These are phyloP conservation scores for Ciona savignyi DNA, from an alignment of 23 tunicate species.

Conservation along the genomic window DNA sequence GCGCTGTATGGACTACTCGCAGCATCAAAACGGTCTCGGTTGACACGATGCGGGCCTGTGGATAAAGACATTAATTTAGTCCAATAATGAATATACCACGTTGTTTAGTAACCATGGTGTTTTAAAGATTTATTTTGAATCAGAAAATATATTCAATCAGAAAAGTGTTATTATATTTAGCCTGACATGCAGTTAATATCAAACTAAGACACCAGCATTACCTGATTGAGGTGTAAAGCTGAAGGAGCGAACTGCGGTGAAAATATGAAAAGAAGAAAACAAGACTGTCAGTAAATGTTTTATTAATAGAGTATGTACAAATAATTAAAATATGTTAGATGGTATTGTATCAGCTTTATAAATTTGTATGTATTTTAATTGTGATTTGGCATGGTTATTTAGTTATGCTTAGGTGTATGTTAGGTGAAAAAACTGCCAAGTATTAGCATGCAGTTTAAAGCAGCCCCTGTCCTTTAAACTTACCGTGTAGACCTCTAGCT, in stretches of 20 bases:
- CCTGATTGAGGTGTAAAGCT: slow-evolving; percentile 76
- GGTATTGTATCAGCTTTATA: too few species aligned
- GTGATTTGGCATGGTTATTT: too few species aligned
- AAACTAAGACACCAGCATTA: slow-evolving; percentile 12
- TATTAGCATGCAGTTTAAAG: too few species aligned
- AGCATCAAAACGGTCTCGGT: slow-evolving; percentile 12
- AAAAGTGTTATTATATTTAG: background rate
- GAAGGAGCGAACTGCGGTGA: slow-evolving; percentile 75
- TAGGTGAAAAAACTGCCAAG: too few species aligned
- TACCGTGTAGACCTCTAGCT: slow-evolving; percentile 58
- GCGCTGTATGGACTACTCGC: slow-evolving; percentile 12
- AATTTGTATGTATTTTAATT: too few species aligned
- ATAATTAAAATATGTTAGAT: too few species aligned
- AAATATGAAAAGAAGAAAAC: slow-evolving; percentile 9
- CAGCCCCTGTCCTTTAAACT: too few species aligned
- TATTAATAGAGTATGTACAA: too few species aligned
- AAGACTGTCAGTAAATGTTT: background rate
- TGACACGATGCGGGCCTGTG: slow-evolving; percentile 16
- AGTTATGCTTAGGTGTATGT: too few species aligned
- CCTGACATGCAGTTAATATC: slow-evolving; percentile 1
- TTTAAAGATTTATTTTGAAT: background rate
- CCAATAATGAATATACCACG: background rate
- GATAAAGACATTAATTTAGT: background rate
- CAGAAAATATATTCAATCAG: background rate
- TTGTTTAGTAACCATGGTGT: background rate